Conservation (phyloP, 2,888 invertebrate species). For the Tenodera sinensis region DNA sequence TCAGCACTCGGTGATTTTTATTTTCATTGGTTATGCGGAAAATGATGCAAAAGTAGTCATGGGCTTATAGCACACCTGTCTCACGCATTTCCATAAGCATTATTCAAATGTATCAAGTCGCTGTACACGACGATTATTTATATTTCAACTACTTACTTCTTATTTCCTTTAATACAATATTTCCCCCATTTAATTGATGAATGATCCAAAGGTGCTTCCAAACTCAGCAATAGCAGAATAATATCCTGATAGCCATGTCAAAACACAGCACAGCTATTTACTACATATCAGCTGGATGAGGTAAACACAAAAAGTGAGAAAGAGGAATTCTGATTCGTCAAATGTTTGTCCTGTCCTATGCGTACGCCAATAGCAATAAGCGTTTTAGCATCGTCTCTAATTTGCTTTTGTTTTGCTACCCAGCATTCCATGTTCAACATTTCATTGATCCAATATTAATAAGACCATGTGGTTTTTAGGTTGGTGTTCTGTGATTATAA, state of each 20-base stretch:
- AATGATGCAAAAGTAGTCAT: neutral
- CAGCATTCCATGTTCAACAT: neutral
- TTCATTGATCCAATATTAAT: neutral
- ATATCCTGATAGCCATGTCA: neutral
- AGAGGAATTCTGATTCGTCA: neutral
- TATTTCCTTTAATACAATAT: neutral
- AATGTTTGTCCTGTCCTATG: neutral
- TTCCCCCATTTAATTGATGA: neutral
- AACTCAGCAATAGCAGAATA: neutral
- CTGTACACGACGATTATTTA: neutral
- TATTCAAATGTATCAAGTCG: no score
- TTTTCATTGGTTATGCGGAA: neutral
- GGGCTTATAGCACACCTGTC: neutral
- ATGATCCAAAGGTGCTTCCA: neutral
- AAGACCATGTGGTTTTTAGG: neutral
- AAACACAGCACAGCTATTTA: neutral
- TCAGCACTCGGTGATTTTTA: no score
- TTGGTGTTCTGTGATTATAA: no score
- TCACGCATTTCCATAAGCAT: no score
- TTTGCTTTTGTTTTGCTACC: neutral
- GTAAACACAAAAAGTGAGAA: neutral
- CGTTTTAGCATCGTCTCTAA: neutral
- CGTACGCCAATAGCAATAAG: neutral
- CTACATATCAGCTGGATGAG: neutral
- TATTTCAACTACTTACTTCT: neutral